Evolutionary conservation across 1,140 invertebrate genomes (phyloP).

Genomic region (Drosophila littoralis): DNA sequence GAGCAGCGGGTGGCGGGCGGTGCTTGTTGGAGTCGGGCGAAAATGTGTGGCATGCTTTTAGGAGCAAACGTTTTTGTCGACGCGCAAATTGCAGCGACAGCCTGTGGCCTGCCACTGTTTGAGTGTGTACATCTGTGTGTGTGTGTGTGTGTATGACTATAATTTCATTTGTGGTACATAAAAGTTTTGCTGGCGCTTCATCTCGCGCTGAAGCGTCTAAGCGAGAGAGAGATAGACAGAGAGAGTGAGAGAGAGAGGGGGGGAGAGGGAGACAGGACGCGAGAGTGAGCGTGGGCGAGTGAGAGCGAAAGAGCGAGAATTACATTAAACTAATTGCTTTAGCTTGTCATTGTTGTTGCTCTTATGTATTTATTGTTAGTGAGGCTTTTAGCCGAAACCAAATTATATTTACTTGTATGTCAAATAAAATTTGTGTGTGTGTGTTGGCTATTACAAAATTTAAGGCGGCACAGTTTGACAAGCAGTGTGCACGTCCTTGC

Average conservation of each 20-base stretch:
- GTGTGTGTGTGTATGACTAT: slow-evolving; percentile 57
- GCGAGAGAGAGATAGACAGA: slow-evolving; percentile 3
- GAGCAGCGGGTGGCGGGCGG: slow-evolving; percentile 1
- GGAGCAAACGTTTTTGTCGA: slow-evolving; percentile 61
- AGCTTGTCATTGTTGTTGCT: slow-evolving; percentile 75
- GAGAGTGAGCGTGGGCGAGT: slow-evolving; percentile 6
- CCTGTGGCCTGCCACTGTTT: slow-evolving; percentile 50
- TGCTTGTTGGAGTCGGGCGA: slow-evolving; percentile 1
- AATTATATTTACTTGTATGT: slow-evolving; percentile 77
- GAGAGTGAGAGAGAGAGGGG: slow-evolving; percentile 17
- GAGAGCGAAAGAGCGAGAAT: slow-evolving; percentile 48
- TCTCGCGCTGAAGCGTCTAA: slow-evolving; percentile 44
- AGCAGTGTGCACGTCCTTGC: slow-evolving; percentile 12
- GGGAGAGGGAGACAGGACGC: background rate
- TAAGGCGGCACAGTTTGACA: slow-evolving; percentile 36
- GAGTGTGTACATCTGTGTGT: slow-evolving; percentile 16
- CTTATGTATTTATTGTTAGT: slow-evolving; percentile 72
- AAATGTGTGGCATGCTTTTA: slow-evolving; percentile 73
- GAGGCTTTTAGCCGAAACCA: slow-evolving; percentile 66
- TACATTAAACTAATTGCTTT: slow-evolving; percentile 83
- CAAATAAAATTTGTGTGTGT: slow-evolving; percentile 36
- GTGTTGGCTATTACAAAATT: slow-evolving; percentile 51
- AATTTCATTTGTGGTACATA: slow-evolving; percentile 82
- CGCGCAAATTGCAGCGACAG: slow-evolving; percentile 78
- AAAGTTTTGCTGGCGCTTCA: slow-evolving; percentile 74